Percentiles rank a stretch among this genome's conserved stretches.
phyloP scores from a whole-genome alignment of 2,797 vertebrate genomes.

The Dipus sagitta region DNA sequence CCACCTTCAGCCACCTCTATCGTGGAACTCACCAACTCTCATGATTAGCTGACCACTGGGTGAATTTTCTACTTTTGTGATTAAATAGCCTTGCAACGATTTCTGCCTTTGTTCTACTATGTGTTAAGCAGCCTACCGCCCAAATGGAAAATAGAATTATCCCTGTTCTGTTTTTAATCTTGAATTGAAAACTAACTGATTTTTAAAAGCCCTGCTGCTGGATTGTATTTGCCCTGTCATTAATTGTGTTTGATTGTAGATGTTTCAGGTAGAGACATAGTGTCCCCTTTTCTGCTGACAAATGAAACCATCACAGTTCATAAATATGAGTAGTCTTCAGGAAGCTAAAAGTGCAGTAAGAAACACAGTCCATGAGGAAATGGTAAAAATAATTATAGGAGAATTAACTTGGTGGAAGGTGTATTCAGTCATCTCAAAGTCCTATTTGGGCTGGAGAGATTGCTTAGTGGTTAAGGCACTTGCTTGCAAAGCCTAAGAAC shows the following conservation, averaged over 20 bases:
- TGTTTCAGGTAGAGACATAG: constrained; percentile 79
- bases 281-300: constrained; percentile 41
- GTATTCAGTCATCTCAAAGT: not conserved
- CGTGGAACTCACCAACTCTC: too few species aligned
- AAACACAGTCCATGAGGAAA: constrained; percentile 22
- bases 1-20: not conserved
- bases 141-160: constrained; percentile 82
- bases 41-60: not conserved
- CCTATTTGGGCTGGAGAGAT: too few species aligned
- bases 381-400: not conserved
- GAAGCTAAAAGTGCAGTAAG: not conserved
- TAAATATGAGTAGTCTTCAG: constrained; percentile 43
- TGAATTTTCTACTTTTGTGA: constrained; percentile 32
- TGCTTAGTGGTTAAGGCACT: too few species aligned
- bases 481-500: too few species aligned
- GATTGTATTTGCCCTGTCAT: constrained; percentile 84
- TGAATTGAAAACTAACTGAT: constrained; percentile 84
- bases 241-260: constrained; percentile 85
- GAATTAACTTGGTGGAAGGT: constrained; percentile 27
- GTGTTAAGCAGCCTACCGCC: constrained; percentile 23
- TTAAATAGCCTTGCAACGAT: constrained; percentile 23
- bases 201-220: constrained; percentile 79
- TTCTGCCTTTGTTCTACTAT: not conserved
- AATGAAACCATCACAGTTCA: constrained; percentile 57
- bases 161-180: constrained; percentile 81